Percentiles rank a stretch among this genome's conserved stretches.
phyloP scores from a whole-genome alignment of 2,888 invertebrate species.

The Leucania comma region DNA sequence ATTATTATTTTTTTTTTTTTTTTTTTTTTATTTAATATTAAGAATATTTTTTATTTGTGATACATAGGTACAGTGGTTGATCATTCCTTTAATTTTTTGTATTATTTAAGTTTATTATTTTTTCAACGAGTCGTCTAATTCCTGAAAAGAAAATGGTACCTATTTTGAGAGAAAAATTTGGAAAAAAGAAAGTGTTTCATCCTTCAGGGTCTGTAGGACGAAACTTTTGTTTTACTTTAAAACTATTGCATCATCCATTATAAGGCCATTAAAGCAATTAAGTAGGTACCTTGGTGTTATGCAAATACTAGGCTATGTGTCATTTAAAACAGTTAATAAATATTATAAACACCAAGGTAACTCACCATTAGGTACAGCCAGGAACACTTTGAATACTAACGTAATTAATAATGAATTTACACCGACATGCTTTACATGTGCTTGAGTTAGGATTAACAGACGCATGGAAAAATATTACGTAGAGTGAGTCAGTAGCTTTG shows the following conservation, averaged over 20 bases:
- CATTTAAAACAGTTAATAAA: background rate
- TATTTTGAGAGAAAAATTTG: too few species aligned
- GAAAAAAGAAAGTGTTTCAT: too few species aligned
- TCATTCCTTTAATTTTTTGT: too few species aligned
- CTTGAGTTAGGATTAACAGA: slow-evolving; percentile 18
- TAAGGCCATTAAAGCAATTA: background rate
- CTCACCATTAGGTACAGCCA: background rate
- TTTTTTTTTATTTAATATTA: too few species aligned
- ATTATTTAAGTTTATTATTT: too few species aligned
- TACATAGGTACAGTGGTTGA: too few species aligned
- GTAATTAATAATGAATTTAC: slow-evolving; percentile 27
- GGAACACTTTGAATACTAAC: slow-evolving; percentile 24
- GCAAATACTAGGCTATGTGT: background rate
- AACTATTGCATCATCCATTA: background rate
- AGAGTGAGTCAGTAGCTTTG: background rate
- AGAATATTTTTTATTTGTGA: too few species aligned
- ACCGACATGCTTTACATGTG: slow-evolving; percentile 7
- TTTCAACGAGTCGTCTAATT: too few species aligned
- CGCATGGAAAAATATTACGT: background rate
- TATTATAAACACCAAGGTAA: slow-evolving; percentile 8
- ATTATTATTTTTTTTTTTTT: too few species aligned
- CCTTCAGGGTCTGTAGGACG: too few species aligned
- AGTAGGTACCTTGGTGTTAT: background rate
- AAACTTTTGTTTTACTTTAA: too few species aligned
- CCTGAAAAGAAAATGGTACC: too few species aligned